Evolutionary conservation across 64 coral and sea anemone genomes (phyloP), one percentile per base, ranked within the genome.

Genomic region (Trachythela sp.): DNA sequence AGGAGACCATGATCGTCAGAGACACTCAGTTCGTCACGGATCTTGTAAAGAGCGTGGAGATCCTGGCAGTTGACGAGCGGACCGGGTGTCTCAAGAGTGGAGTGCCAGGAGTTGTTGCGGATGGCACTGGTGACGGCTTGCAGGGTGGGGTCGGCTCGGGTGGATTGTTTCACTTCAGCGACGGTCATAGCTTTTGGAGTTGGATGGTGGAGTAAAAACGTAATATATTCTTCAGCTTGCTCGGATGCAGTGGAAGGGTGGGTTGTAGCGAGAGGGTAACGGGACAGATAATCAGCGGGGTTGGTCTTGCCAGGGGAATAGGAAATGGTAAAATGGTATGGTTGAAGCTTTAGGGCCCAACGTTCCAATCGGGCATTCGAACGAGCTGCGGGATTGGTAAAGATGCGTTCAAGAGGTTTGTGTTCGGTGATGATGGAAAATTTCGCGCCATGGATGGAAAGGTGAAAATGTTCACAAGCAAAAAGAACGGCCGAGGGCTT

Each of bases 251-350:
- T 7, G 30, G 64, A 70, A 49, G 48, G 48, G 30, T 70, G 64
- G 5, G 64, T 9, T 6, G 64, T 26, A 70, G 24, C 64, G 30
- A 70, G 64, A 22, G 64, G 64, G 64, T 70, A 22, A 70, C 64
- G 64, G 64, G 64, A 70, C 8, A 70, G 64, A 22, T 70, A 70
- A 32, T 70, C 64, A 70, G 64, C 64, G 5, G 64, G 64, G 30
- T 70, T 70, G 64, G 64, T 70, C 64, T 70, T 70, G 64, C 64
- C 64, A 26, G 64, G 64, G 64, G 64, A 70, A 70, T 70, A 70
- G 4, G 24, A 8, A 7, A 70, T n/a, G 18, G 64, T 70, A n/a
- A 70, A 70, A 32, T 11, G 18, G 30, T 70, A 70, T 9, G 64
- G 64, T 70, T 70, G 64, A 22, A 70, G 64, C 64, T 70, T 70